phyloP scores from a whole-genome alignment of 2,113 vertebrate species.

The mouse (Mus musculus) region GRCm39 chr1:77185001-77185500 shows the following conservation, averaged over 20 bases:
- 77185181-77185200: background rate
- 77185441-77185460: background rate
- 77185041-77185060: background rate
- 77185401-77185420: background rate
- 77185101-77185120: background rate
- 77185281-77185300: background rate
- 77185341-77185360: slow-evolving; percentile 35
- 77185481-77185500: no score
- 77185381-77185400: background rate
- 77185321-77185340: slow-evolving; percentile 44
- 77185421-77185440: background rate
- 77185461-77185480: background rate
- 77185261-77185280: background rate
- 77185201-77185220: background rate
- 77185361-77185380: background rate
- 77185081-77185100: background rate
- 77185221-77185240: no score
- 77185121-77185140: background rate
- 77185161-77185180: background rate
- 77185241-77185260: background rate
- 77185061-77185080: background rate
- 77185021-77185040: background rate
- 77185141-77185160: background rate
- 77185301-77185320: slow-evolving; percentile 22
- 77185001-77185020: background rate